A percentile compares a stretch with the other conserved stretches of the same genome.
Evolutionary conservation across 1,140 invertebrate species (phyloP).

Genomic region (Drosophila nigromelanica): DNA sequence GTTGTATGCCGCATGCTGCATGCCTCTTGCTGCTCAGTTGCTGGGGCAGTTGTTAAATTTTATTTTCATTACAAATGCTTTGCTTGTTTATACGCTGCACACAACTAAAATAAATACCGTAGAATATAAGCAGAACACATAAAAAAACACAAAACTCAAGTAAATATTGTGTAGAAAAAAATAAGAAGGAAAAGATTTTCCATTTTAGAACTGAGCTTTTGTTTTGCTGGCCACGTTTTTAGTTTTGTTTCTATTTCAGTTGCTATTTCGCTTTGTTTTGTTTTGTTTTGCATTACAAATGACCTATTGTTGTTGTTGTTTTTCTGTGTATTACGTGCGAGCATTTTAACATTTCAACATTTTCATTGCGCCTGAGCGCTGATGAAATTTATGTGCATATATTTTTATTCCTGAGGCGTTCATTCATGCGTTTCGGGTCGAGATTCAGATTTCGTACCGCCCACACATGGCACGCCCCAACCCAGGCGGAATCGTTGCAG

Average conservation of each 20-base stretch:
- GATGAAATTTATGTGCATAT: constrained; percentile 77
- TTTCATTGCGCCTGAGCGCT: constrained; percentile 67
- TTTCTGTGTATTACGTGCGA: constrained; percentile 65
- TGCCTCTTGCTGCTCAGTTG: constrained; percentile 4
- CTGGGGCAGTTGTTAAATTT: constrained; percentile 60
- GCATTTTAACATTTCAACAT: constrained; percentile 80
- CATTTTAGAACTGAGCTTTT: constrained; percentile 28
- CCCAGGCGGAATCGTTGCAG: not conserved
- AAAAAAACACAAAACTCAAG: constrained; percentile 9
- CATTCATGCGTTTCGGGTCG: constrained; percentile 73
- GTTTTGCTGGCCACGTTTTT: constrained; percentile 59
- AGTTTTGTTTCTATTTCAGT: constrained; percentile 51
- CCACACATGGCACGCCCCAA: not conserved
- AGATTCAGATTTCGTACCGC: constrained; percentile 23
- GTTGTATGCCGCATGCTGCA: constrained; percentile 11
- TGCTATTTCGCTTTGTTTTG: constrained; percentile 47
- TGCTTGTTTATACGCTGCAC: constrained; percentile 64
- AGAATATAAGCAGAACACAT: constrained; percentile 7
- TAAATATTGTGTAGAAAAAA: constrained; percentile 13
- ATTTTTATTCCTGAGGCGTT: constrained; percentile 49
- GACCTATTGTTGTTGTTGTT: constrained; percentile 29
- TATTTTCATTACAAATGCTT: constrained; percentile 77
- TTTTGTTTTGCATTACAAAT: constrained; percentile 75
- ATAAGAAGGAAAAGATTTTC: constrained; percentile 38
- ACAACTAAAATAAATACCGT: constrained; percentile 54